These are phyloP conservation scores for Hippocampus guttulatus DNA, from an alignment of 2,113 vertebrate species.

Conservation along the genomic window DNA sequence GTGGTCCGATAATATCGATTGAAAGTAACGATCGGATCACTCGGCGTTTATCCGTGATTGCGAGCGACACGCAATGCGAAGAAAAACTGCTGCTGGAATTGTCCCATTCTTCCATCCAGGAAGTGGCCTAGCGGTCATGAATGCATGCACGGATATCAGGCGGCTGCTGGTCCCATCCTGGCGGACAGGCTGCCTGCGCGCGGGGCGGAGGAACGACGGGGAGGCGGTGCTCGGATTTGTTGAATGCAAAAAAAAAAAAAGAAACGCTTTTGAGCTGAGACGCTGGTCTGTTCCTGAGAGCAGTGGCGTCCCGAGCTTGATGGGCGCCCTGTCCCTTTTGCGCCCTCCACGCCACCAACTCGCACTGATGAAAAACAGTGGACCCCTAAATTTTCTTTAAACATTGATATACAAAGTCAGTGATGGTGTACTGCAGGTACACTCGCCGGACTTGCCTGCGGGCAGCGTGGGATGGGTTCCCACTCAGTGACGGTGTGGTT, in stretches of 20 bases:
- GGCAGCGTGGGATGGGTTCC: too few species aligned
- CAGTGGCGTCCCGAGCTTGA: neutral
- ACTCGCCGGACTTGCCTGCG: too few species aligned
- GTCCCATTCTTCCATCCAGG: conserved; percentile 87
- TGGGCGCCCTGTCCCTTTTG: neutral
- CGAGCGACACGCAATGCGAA: conserved; percentile 48
- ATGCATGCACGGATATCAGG: conserved; percentile 46
- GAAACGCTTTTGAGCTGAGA: conserved; percentile 41
- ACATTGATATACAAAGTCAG: too few species aligned
- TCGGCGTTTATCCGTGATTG: conserved; percentile 66
- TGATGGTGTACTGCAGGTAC: too few species aligned
- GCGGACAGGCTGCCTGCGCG: conserved; percentile 51
- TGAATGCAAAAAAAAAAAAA: conserved; percentile 33
- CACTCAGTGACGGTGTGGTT: too few species aligned
- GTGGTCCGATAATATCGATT: conserved; percentile 51
- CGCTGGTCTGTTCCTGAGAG: conserved; percentile 18
- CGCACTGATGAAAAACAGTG: neutral
- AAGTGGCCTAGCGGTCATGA: conserved; percentile 75
- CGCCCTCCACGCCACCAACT: neutral
- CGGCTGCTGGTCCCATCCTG: conserved; percentile 59
- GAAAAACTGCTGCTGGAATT: conserved; percentile 70
- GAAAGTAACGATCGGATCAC: conserved; percentile 69
- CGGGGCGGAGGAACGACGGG: conserved; percentile 68
- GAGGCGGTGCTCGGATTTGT: conserved; percentile 55
- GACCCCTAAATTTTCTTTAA: too few species aligned